These are phyloP conservation scores for Scaptomyza parva DNA, from an alignment of 2,888 invertebrate species.

Conservation along the genomic window DNA sequence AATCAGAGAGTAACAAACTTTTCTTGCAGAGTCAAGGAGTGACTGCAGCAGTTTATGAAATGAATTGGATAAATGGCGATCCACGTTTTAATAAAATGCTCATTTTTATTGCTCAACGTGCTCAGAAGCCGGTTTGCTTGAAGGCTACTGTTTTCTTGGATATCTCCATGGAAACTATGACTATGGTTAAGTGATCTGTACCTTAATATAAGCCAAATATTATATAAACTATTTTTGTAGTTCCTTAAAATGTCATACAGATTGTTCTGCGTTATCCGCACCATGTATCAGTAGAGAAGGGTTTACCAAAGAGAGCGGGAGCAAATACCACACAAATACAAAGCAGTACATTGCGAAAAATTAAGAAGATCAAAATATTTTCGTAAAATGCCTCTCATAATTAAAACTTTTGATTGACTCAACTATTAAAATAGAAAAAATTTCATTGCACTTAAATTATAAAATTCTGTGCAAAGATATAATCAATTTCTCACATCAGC, in stretches of 20 bases:
- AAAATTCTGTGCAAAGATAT: too few species aligned
- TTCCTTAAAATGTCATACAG: conserved; percentile 70
- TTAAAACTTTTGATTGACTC: too few species aligned
- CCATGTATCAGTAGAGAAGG: conserved; percentile 65
- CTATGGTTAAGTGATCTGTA: conserved; percentile 48
- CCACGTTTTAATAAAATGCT: conserved; percentile 61
- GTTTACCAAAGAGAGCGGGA: too few species aligned
- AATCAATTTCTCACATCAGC: too few species aligned
- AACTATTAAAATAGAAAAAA: too few species aligned
- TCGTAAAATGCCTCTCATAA: too few species aligned
- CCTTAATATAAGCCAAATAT: background rate
- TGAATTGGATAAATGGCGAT: conserved; percentile 57
- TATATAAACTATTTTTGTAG: conserved; percentile 30
- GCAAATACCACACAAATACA: too few species aligned
- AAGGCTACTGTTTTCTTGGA: conserved; percentile 68
- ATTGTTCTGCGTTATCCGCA: conserved; percentile 69
- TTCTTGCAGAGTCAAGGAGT: conserved; percentile 60
- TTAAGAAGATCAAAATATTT: too few species aligned
- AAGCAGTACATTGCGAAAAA: too few species aligned
- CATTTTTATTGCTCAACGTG: conserved; percentile 62
- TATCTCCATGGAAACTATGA: conserved; percentile 74
- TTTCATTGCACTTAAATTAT: too few species aligned
- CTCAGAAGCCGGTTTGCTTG: conserved; percentile 66
- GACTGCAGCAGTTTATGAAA: conserved; percentile 56
- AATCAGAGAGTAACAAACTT: background rate